A percentile compares a stretch with the other conserved stretches of the same genome.
Conservation (phyloP, 1,140 invertebrate species). For the Platorchestia sp. region DNA sequence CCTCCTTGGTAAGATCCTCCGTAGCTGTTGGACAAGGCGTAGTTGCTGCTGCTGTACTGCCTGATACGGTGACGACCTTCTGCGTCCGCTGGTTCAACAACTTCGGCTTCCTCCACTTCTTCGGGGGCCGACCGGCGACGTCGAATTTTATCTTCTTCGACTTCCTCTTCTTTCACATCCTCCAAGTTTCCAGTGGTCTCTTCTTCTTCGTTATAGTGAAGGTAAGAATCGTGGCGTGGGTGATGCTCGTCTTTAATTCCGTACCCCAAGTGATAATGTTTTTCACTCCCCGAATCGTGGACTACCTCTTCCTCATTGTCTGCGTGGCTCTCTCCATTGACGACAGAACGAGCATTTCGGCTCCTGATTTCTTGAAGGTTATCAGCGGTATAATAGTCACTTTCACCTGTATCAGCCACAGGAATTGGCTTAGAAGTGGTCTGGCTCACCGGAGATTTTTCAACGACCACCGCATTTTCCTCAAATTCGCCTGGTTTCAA, state of each 20-base stretch:
- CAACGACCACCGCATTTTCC: too few species aligned
- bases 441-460: too few species aligned
- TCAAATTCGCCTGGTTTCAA: too few species aligned
- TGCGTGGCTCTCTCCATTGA: neutral
- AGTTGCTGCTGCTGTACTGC: neutral
- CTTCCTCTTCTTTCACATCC: neutral
- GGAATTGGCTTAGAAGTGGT: neutral
- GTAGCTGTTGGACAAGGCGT: neutral
- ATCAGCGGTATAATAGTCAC: neutral
- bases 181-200: neutral
- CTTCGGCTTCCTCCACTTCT: neutral
- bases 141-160: neutral
- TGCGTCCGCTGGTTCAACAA: neutral
- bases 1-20: neutral
- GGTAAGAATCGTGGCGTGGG: neutral
- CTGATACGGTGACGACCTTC: neutral
- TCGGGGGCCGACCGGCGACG: neutral
- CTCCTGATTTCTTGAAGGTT: neutral
- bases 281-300: neutral
- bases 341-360: neutral
- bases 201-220: neutral
- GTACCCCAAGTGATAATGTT: neutral
- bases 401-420: neutral
- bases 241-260: neutral
- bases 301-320: neutral